Evolutionary conservation across 2,888 invertebrate species (phyloP), one percentile per base, ranked within the genome.

Genomic region (Xylophagus ater): DNA sequence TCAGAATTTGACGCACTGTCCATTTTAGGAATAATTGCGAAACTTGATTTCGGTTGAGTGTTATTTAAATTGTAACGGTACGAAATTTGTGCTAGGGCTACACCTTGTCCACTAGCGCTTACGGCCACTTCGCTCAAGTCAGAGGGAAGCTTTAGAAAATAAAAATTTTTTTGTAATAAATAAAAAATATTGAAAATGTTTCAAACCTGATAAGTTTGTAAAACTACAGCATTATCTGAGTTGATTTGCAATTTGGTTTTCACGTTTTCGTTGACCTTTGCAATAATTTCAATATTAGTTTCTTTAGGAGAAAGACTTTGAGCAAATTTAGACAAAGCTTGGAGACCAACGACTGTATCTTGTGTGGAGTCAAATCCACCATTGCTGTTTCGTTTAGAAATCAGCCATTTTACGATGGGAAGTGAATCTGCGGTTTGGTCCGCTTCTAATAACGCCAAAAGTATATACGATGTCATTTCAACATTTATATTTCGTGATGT

Each of bases 311-410:
- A 62, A 25, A 79, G 63, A 49, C 66, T 68, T 42, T 70, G 41
- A 12, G 44, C 44, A 21, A 41, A 38, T 24, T 44, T 44, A 29
- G 34, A 29, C 8, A 85, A 58, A 0, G 83, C 83, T 50, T 76
- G 72, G 40, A 85, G 65, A 6, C 81, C 84, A 19, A 85, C 70
- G 5, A 82, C 80, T 0, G 85, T 85, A 50, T 86, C 83, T 67
- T 80, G 85, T 0, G 86, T 84, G 2, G 84, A 78, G 0, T 74
- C 60, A 51, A 85, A 85, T 2, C 83, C 84, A 4, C 86, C 86
- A 3, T 72, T 63, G 4, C 74, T 64, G 42, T 75, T 74, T 28
- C 79, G 66, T 53, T 82, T 78, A 2, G 75, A 68, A 5, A 78
- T 70, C 33, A 88, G 66, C 85, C 86, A 87, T 39, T 78, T 72